Base-by-base conservation (phyloP, 2,888 invertebrate species). In the Pammene aurita region DNA sequence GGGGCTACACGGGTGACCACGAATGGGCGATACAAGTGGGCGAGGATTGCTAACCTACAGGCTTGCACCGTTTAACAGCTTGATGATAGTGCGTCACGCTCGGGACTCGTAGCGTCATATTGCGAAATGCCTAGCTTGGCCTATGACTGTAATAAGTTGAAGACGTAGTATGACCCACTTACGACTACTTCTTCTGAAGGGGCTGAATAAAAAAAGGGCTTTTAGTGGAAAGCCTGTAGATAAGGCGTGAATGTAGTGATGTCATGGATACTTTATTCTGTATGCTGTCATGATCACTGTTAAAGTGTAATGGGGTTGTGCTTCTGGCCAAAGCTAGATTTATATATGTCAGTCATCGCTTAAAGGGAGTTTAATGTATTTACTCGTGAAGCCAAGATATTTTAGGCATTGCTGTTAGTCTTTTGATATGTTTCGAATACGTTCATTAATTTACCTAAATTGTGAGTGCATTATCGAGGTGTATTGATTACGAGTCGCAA, bases 71-170 rank as follows among this genome's bases (percentile, higher is more conserved):
- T 64, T 44, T 41, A 34, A n/a, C 67, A 38, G 58, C 58, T 44
- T 54, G 58, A 79, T 82, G 80, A 78, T 73, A 72, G 74, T 77
- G 72, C 74, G 77, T 76, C 73, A 76, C 77, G 78, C 76, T 77
- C 73, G 78, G 57, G 64, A 35, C 26, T 44, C 48, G 44, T 7
- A 50, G n/a, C 52, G 50, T 41, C 50, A 50, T 41, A 13, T 7
- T 61, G 7, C 16, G 34, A 38, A 6, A 18, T 35, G n/a, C 11
- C 5, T 35, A 16, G n/a, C 14, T 41, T 7, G 14, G 26, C 42
- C n/a, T 48, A 34, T 35, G 35, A 58, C 35, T 60, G n/a, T 57
- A 16, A 2, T 55, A 9, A 14, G n/a, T 38, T 14, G 26, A 14
- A 35, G 46, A 48, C 35, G 48, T 14, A 54, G 54, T 34, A 54